Conservation (phyloP, 1,140 invertebrate genomes). For the Capitella teleta region DNA sequence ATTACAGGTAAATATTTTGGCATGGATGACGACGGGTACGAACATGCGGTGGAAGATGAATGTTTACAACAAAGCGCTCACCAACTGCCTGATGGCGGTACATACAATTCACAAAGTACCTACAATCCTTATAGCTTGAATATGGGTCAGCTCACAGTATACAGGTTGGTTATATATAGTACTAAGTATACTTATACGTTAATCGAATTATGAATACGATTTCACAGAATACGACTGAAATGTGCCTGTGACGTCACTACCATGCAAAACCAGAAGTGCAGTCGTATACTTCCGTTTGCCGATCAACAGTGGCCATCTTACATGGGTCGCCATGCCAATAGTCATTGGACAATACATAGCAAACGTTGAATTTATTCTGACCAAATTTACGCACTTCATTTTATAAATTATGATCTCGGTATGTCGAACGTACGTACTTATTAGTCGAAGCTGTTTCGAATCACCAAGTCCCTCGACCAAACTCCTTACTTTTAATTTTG, state of each 20-base stretch:
- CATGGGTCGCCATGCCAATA: slow-evolving; percentile 39
- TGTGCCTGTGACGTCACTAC: slow-evolving; percentile 26
- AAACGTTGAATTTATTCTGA: too few relatives aligned
- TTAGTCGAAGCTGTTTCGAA: too few relatives aligned
- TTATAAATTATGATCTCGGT: too few relatives aligned
- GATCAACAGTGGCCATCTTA: slow-evolving; percentile 43
- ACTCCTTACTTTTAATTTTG: too few relatives aligned
- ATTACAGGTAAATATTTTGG: slow-evolving; percentile 38
- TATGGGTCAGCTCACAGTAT: slow-evolving; percentile 48
- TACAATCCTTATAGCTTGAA: slow-evolving; percentile 42
- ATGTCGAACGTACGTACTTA: too few relatives aligned
- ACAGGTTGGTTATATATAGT: slow-evolving; percentile 26
- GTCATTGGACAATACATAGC: too few relatives aligned
- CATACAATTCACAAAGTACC: slow-evolving; percentile 23
- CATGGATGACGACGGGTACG: slow-evolving; percentile 44
- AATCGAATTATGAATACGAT: not conserved
- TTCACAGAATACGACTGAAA: slow-evolving; percentile 29
- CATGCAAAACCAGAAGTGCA: slow-evolving; percentile 21
- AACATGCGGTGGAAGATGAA: slow-evolving; percentile 39
- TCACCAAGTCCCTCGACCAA: too few relatives aligned
- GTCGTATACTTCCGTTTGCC: slow-evolving; percentile 34
- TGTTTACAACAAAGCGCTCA: slow-evolving; percentile 30
- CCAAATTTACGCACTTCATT: too few relatives aligned
- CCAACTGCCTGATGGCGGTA: slow-evolving; percentile 17
- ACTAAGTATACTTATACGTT: not conserved